Conservation (phyloP, 2,797 vertebrate genomes). For the Gallinago stenura region DNA sequence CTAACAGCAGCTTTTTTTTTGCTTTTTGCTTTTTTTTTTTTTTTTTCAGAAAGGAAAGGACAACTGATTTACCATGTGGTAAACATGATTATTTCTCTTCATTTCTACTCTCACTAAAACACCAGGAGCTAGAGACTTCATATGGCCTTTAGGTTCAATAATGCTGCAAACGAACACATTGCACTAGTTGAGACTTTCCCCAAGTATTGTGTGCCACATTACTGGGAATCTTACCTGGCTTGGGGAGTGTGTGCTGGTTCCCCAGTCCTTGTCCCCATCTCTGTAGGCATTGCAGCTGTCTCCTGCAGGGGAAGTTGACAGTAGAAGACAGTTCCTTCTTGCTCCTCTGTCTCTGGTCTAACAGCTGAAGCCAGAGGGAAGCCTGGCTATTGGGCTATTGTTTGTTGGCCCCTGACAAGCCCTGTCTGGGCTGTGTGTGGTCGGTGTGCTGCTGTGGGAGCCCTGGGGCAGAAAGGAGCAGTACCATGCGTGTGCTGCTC, state of each 20-base stretch:
- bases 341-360: not conserved
- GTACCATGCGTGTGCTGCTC: not conserved
- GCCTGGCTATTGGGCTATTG: not conserved
- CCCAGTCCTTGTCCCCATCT: not conserved
- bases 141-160: not conserved
- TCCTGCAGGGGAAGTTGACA: not conserved
- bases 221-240: not conserved
- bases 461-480: not conserved
- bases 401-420: not conserved
- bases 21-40: not conserved
- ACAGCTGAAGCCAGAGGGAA: not conserved
- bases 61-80: not conserved
- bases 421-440: not conserved
- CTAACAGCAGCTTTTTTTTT: not conserved
- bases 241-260: not conserved
- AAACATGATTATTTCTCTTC: not conserved
- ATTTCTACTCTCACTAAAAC: not conserved
- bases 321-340: not conserved
- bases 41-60: not conserved
- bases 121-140: not conserved
- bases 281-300: not conserved
- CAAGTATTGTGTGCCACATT: fast-evolving
- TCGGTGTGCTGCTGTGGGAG: not conserved
- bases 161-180: fast-evolving
- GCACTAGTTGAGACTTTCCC: not conserved